phyloP scores from a whole-genome alignment of 1,140 invertebrate genomes.

The Lanistes nyassanus region DNA sequence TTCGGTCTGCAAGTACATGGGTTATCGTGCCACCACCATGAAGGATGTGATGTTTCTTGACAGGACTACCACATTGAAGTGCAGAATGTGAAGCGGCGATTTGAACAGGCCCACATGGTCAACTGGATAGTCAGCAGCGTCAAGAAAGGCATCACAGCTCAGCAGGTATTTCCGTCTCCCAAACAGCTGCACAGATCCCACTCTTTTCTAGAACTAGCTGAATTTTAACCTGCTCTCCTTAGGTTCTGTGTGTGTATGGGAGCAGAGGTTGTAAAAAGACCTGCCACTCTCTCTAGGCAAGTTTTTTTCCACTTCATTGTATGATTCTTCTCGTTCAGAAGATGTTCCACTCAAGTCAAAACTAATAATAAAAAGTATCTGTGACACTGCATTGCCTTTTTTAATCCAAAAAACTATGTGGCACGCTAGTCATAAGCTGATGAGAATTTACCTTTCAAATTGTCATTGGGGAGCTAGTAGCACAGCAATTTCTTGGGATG shows the following conservation, averaged over 20 bases:
- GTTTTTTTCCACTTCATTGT: background rate
- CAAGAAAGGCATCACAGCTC: slow-evolving; percentile 85
- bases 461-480: no score
- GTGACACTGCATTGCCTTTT: no score
- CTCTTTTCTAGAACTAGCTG: background rate
- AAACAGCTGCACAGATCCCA: background rate
- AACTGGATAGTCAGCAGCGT: slow-evolving; percentile 91
- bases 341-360: background rate
- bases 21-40: no score
- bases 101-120: slow-evolving; percentile 93
- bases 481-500: no score
- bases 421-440: no score
- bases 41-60: slow-evolving; percentile 20
- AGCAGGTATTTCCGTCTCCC: slow-evolving; percentile 72
- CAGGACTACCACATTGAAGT: slow-evolving; percentile 90
- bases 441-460: no score
- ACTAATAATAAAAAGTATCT: no score
- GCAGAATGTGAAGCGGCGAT: slow-evolving; percentile 79
- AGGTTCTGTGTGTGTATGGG: background rate
- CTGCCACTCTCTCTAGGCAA: background rate
- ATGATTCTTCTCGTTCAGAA: background rate
- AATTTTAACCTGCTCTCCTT: background rate
- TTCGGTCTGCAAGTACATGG: no score
- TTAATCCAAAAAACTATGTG: no score
- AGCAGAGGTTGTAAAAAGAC: background rate